Percentiles rank a stretch among this genome's conserved stretches.
Conservation (phyloP, 64 coral and sea anemone species). For the Astreopora myriophthalma region DNA sequence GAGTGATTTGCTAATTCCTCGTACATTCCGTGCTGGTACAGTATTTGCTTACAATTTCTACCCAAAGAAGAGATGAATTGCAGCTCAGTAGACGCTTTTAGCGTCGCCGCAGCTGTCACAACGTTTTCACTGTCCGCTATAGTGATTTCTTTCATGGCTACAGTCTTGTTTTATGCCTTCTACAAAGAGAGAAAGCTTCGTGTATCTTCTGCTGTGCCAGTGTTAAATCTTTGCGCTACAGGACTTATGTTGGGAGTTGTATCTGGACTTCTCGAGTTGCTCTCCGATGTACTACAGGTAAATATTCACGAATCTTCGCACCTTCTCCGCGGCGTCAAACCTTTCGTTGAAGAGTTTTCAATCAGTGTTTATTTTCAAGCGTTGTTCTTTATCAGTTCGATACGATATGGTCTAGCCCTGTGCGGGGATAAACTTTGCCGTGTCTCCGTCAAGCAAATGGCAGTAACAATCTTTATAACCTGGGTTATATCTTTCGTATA, state of each 20-base stretch:
- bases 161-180: conserved; percentile 41
- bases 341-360: conserved; percentile 15
- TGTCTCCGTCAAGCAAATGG: neutral
- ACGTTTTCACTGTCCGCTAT: neutral
- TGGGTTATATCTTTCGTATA: conserved; percentile 40
- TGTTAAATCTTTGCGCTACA: conserved; percentile 5
- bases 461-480: neutral
- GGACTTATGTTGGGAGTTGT: conserved; percentile 45
- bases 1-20: too few relatives aligned
- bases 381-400: neutral
- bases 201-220: conserved; percentile 29
- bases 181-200: conserved; percentile 38
- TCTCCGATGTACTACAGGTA: conserved; percentile 17
- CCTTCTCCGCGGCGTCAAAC: neutral
- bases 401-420: conserved; percentile 10
- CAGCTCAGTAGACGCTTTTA: neutral
- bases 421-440: neutral
- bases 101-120: neutral
- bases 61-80: conserved; percentile 14
- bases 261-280: neutral
- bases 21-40: too few relatives aligned
- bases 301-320: neutral
- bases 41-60: neutral
- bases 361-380: conserved; percentile 28
- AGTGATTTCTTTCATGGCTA: neutral